Evolutionary conservation across 2,888 invertebrate genomes (phyloP), one percentile per base, ranked within the genome.

Genomic region (Theodoxus fluviatilis): DNA sequence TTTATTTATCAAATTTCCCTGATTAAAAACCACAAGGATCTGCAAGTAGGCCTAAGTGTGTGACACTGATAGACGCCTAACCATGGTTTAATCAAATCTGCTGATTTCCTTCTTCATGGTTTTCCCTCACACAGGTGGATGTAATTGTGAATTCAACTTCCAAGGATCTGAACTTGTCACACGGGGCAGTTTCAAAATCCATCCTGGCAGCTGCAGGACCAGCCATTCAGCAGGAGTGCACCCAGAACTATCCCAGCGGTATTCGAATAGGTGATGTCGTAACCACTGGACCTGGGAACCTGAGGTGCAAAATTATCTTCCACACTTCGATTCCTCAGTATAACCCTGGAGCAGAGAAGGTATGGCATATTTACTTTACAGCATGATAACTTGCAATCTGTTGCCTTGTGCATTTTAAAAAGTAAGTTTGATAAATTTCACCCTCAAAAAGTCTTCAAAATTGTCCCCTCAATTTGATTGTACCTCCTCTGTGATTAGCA

Each of bases 121-220:
- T 73, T 25, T 63, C 69, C 47, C 25, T 63, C 35, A 57, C 76
- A 7, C 70, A 83, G 83, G 78, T 75, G 64, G 81, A 82, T 70
- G 77, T 80, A 4, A 76, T 82, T 40, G 81, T 83, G 1, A 79
- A 79, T 55, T 77, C 81, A 25, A 77, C 79, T 25, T 70, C 74
- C 4, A 66, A 74, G 4, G 75, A 74, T 6, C 71, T 83, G 43
- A 73, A 79, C 43, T 72, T 83, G 33, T 70, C 68, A 47, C 75
- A 74, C 61, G 81, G 82, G 7, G 76, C 76, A 33, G 79, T 82
- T 1, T 79, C 82, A 0, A 73, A 72, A 4, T 77, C 77, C 33
- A 73, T 84, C 37, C 65, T 80, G 28, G 73, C 74, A 57, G 75
- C 72, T 18, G 83, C 80, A 3, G 84, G 84, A 0, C 63, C 69